Base-by-base conservation (phyloP, 2,888 invertebrate genomes). In the Drosophila melanosoma region DNA sequence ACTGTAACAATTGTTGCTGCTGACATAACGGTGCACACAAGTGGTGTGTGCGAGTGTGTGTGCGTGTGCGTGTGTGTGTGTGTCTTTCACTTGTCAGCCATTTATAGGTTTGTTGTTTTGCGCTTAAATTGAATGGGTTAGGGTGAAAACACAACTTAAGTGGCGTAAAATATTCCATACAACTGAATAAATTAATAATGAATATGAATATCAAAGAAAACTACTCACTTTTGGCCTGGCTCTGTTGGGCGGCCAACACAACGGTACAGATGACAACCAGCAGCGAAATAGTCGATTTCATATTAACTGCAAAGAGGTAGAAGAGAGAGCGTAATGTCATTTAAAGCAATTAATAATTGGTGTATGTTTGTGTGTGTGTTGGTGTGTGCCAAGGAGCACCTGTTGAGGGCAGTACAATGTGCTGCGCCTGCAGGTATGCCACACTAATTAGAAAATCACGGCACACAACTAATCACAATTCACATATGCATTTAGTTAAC, bases 191-290 rank as follows among this genome's bases (percentile, higher is more conserved):
- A 45, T 45, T 23, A 45, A 45, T 23, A 23, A 23, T 20, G 32
- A 12, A 51, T 26, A 53, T 74, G 49, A 32, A 53, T 26, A 35
- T 33, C 4, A 33, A 33, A 51, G 38, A 11, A 15, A 49, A 51
- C 10, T 84, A 92, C 93, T 93, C 81, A 93, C 93, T 93, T 85
- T 92, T 93, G 72, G 93, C 93, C 78, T 92, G 92, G 78, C 90
- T 91, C 74, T 92, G 90, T 74, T 92, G 91, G 69, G 92, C 90
- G 68, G 91, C 92, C 83, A 93, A 85, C 69, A 92, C 91, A 72
- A 92, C 91, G 63, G 92, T 91, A 79, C 92, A 92, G 69, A 92
- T 90, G 79, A 92, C 81, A 79, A 93, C 80, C 70, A 93, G 87
- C 77, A 93, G 83, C 42, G 93, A 91, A 84, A 92, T 89, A 68